Conservation (phyloP, 1,140 invertebrate genomes). For the Anthonomus grandis region DNA sequence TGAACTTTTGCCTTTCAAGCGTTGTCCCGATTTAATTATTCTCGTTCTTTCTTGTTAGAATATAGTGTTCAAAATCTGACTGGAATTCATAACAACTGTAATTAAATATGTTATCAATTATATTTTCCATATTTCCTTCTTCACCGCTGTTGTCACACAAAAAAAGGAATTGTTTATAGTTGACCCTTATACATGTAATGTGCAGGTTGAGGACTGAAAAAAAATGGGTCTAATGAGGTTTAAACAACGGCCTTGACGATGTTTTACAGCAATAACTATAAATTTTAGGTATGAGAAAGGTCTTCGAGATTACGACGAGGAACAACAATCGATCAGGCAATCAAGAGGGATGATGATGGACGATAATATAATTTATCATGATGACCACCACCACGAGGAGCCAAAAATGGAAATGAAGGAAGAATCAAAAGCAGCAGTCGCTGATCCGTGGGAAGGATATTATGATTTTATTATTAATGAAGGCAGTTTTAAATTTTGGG, state of each 20-base stretch:
- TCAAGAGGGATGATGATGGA: slow-evolving; percentile 41
- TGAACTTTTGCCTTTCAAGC: no score
- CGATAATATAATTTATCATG: slow-evolving; percentile 32
- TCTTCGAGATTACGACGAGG: slow-evolving; percentile 42
- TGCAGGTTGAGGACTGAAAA: no score
- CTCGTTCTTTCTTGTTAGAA: no score
- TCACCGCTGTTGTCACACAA: no score
- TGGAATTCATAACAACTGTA: no score
- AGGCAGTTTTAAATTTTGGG: slow-evolving; percentile 84
- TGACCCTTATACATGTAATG: no score
- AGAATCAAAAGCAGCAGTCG: slow-evolving; percentile 49
- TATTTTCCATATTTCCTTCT: no score
- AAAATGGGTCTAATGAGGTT: background rate
- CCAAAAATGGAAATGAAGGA: slow-evolving; percentile 42
- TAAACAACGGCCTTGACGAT: background rate
- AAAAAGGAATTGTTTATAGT: no score
- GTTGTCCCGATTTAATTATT: no score
- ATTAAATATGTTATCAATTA: no score
- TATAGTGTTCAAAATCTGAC: no score
- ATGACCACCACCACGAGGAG: slow-evolving; percentile 42
- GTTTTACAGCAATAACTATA: background rate
- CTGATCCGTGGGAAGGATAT: slow-evolving; percentile 70
- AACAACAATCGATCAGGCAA: slow-evolving; percentile 31
- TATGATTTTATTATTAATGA: slow-evolving; percentile 83
- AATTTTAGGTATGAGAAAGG: slow-evolving; percentile 39